Evolutionary conservation across 2,797 vertebrate genomes (phyloP).

Genomic region (Manis pentadactyla): DNA sequence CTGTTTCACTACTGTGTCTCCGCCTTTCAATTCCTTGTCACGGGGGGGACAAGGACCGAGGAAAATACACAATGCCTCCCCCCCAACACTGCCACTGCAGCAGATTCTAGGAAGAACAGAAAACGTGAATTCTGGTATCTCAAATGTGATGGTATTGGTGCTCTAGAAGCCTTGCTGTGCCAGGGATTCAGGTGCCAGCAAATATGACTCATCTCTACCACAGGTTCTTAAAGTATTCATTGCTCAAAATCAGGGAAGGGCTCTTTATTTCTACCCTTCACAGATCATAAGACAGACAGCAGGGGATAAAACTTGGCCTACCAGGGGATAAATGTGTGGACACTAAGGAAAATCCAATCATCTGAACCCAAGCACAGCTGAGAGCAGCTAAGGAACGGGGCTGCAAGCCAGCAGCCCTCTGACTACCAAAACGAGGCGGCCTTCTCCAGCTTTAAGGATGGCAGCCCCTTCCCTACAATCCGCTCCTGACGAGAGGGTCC

Average conservation of each 20-base stretch:
- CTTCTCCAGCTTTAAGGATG: not conserved
- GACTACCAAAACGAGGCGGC: not conserved
- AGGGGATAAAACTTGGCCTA: not conserved
- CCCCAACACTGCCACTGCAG: not conserved
- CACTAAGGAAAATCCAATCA: too few relatives aligned
- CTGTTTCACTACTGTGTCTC: too few relatives aligned
- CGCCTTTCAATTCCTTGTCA: too few relatives aligned
- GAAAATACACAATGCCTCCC: too few relatives aligned
- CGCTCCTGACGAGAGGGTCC: not conserved
- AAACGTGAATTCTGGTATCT: not conserved
- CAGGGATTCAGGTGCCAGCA: not conserved
- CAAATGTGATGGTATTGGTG: accelerated
- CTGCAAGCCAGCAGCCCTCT: not conserved
- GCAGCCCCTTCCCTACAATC: not conserved
- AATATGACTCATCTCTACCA: not conserved
- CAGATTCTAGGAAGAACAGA: slow-evolving; percentile 67
- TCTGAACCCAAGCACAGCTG: not conserved
- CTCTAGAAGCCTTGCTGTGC: too few relatives aligned
- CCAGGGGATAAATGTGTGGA: accelerated
- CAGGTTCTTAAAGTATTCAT: not conserved
- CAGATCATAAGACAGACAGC: not conserved
- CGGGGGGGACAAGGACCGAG: too few relatives aligned
- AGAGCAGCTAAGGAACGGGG: not conserved
- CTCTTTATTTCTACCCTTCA: not conserved
- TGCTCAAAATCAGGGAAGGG: not conserved